Percentiles rank a stretch among this genome's conserved stretches.
These are phyloP conservation scores for Himalopsyche phryganea DNA, from an alignment of 1,140 invertebrate species.

Conservation along the genomic window DNA sequence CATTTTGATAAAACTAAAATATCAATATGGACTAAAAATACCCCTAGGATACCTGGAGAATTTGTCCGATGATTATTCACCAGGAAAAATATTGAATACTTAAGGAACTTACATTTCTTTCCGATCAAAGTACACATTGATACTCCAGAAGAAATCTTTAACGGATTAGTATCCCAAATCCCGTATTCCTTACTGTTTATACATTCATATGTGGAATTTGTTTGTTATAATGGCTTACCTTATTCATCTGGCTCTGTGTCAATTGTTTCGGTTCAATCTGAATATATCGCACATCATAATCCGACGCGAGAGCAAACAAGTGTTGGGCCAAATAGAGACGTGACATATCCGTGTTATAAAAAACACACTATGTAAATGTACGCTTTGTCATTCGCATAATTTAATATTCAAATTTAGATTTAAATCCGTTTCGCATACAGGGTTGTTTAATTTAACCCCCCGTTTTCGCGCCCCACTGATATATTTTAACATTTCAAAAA, in stretches of 20 bases:
- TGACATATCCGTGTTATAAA: conserved; percentile 9
- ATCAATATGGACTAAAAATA: too few species aligned
- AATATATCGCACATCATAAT: conserved; percentile 16
- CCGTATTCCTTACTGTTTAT: too few species aligned
- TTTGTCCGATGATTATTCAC: too few species aligned
- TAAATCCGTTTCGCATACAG: conserved; percentile 25
- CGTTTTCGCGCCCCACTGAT: neutral
- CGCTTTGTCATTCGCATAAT: conserved; percentile 27
- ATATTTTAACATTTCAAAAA: neutral
- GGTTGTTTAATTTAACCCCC: neutral
- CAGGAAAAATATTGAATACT: too few species aligned
- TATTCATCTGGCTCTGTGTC: conserved; percentile 10
- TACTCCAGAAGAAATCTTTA: too few species aligned
- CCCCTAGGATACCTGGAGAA: too few species aligned
- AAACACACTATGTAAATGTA: conserved; percentile 21
- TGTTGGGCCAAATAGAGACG: conserved; percentile 22
- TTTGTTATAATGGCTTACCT: too few species aligned
- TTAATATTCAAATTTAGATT: conserved; percentile 29
- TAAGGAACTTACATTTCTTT: too few species aligned
- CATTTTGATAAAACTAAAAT: too few species aligned
- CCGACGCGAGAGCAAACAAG: conserved; percentile 21
- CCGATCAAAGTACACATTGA: too few species aligned
- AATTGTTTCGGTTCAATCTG: neutral
- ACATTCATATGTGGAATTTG: too few species aligned
- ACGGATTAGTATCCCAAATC: too few species aligned